These are phyloP conservation scores for Trichechus manatus DNA, from an alignment of 2,113 vertebrate species.

Conservation along the genomic window DNA sequence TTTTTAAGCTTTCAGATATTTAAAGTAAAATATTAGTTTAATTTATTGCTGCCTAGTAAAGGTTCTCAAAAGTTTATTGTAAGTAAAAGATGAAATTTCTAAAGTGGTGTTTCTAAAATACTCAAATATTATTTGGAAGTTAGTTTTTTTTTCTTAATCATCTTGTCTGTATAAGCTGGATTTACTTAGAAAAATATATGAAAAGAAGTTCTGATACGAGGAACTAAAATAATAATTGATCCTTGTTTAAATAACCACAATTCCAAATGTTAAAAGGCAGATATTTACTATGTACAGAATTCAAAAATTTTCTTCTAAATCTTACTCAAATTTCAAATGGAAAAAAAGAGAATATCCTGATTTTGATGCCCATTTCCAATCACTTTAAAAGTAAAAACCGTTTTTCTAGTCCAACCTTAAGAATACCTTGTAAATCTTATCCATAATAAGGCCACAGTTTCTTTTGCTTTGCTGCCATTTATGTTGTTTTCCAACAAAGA, in stretches of 20 bases:
- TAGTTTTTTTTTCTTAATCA: constrained; percentile 22
- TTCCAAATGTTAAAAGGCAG: constrained; percentile 29
- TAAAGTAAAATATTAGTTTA: constrained; percentile 56
- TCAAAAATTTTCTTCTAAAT: constrained; percentile 1
- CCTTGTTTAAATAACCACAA: not conserved
- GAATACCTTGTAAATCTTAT: not conserved
- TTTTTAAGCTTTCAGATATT: not conserved
- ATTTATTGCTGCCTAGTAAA: not conserved
- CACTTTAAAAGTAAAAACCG: constrained; percentile 13
- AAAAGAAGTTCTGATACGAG: constrained; percentile 10
- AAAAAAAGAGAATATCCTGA: not conserved
- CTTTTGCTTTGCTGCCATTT: constrained; percentile 55
- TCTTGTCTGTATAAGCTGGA: not conserved
- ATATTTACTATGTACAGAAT: not conserved
- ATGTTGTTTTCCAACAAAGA: constrained; percentile 22
- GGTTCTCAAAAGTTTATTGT: constrained; percentile 15
- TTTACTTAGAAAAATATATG: constrained; percentile 32
- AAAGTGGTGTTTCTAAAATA: constrained; percentile 9
- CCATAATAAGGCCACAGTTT: constrained; percentile 49
- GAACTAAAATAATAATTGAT: constrained; percentile 4
- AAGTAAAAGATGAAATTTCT: constrained; percentile 10
- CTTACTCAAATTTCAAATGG: not conserved
- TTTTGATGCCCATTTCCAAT: not conserved
- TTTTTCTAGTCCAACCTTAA: constrained; percentile 44
- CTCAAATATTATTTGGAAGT: constrained; percentile 29